Base-by-base conservation (phyloP, 37 sponge, comb jelly and placozoan genomes). In the Mnemiopsis leidyi region DNA sequence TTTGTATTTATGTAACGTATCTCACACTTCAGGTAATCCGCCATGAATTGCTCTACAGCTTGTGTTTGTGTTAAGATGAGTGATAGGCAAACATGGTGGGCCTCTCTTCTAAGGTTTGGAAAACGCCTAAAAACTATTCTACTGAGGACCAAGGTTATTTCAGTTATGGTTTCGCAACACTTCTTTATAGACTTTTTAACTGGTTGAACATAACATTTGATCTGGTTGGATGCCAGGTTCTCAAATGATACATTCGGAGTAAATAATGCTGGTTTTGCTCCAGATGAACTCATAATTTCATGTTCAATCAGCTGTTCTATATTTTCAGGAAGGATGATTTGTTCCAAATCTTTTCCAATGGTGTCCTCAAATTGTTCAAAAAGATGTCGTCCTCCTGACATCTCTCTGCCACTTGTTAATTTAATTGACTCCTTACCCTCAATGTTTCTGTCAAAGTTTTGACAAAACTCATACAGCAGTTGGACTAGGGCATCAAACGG, bases 21-120 rank as follows among this genome's bases (percentile, higher is more conserved):
- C 82, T 79, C 82, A 35, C 82, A 79, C 82, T 79, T 79, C 82
- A 79, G 3, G 36, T 79, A 79, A 1, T 35, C 34, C 0, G 26
- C 82, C 2, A 79, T 16, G 82, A 79, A 79, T 16, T 79, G 20
- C 7, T 79, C 82, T 36, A 79, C 82, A 1, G 21, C 82, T 23
- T 30, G 20, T 9, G 38, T 35, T 21, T 79, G 26, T 33, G 20
- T 9, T 36, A 79, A 33, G 34, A 34, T 32, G 1, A 79, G 38
- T 3, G 37, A 79, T 3, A 79, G 82, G 36, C 37, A 79, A 20
- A 33, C 21, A 23, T 79, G 82, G 36, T 79, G 36, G 21, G 82
- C 35, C 82, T 79, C 82, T 1, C 82, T 23, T 32, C 13, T 32
- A 7, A 79, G 36, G 38, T 79, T 79, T 3, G 82, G 82, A 79